These are phyloP conservation scores for Hormiphora californensis DNA, from an alignment of 37 sponge, comb jelly and placozoan genomes.

Conservation along the genomic window DNA sequence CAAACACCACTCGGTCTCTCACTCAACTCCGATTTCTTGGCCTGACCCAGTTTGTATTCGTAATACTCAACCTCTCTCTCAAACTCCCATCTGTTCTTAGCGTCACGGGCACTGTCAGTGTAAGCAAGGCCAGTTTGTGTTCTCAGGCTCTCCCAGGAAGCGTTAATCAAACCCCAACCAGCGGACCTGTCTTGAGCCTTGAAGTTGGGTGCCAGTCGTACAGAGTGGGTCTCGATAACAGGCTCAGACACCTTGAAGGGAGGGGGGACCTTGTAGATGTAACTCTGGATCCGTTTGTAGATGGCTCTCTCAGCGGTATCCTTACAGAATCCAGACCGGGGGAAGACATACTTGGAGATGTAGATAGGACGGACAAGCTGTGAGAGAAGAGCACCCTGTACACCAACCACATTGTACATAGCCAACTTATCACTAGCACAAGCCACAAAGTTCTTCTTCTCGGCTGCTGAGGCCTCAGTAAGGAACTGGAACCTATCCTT, in stretches of 20 bases:
- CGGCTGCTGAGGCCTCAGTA: neutral
- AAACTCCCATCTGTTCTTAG: neutral
- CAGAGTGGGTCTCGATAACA: neutral
- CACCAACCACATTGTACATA: neutral
- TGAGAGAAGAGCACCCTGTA: neutral
- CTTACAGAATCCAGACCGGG: neutral
- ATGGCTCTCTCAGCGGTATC: neutral
- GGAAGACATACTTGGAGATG: neutral
- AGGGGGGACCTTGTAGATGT: neutral
- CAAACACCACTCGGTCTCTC: neutral
- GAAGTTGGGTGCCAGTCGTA: neutral
- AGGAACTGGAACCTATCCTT: neutral
- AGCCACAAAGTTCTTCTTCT: neutral
- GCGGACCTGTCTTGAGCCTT: neutral
- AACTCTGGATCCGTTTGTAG: neutral
- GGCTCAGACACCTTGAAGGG: slow-evolving; percentile 1
- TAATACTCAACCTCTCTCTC: neutral
- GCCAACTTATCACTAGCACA: neutral
- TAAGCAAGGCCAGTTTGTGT: neutral
- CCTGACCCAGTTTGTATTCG: neutral
- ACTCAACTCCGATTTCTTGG: neutral
- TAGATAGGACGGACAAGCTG: neutral
- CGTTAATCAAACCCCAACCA: neutral
- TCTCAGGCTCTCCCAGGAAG: neutral
- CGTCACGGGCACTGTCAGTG: neutral